Evolutionary conservation across 2,113 vertebrate genomes (phyloP).

Genomic region (Onychostruthus taczanowskii): DNA sequence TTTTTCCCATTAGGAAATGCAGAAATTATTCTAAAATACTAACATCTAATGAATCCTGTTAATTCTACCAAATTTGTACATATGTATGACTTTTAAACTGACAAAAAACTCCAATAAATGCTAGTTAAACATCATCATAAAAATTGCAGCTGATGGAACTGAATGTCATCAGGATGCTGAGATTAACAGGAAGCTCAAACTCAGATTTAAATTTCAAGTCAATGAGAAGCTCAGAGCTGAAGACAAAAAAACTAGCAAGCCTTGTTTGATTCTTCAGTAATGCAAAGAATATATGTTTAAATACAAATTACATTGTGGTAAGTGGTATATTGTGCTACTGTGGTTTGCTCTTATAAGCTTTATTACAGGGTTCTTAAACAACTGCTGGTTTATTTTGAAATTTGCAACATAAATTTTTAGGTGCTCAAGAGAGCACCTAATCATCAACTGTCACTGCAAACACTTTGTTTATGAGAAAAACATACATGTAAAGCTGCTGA

Average conservation of each 20-base stretch:
- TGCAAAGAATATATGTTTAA: not conserved
- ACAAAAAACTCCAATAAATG: not conserved
- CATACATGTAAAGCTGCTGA: not conserved
- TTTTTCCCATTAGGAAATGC: not conserved
- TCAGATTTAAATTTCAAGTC: not conserved
- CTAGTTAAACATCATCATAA: not conserved
- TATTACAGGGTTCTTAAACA: not conserved
- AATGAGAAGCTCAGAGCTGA: not conserved
- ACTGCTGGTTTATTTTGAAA: not conserved
- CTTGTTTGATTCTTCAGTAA: not conserved
- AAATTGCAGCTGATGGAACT: not conserved
- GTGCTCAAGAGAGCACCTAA: not conserved
- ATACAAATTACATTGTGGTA: not conserved
- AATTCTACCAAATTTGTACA: not conserved
- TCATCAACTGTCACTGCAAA: not conserved
- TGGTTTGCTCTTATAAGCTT: not conserved
- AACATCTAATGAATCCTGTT: not conserved
- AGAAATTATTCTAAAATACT: not conserved
- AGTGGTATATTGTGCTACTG: not conserved
- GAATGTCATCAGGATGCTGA: not conserved
- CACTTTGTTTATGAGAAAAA: not conserved
- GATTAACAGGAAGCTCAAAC: not conserved
- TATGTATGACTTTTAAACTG: not conserved
- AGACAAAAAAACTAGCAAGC: not conserved
- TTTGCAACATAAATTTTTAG: not conserved